phyloP scores from a whole-genome alignment of 1,140 invertebrate species.

The Drosophila truncata region DNA sequence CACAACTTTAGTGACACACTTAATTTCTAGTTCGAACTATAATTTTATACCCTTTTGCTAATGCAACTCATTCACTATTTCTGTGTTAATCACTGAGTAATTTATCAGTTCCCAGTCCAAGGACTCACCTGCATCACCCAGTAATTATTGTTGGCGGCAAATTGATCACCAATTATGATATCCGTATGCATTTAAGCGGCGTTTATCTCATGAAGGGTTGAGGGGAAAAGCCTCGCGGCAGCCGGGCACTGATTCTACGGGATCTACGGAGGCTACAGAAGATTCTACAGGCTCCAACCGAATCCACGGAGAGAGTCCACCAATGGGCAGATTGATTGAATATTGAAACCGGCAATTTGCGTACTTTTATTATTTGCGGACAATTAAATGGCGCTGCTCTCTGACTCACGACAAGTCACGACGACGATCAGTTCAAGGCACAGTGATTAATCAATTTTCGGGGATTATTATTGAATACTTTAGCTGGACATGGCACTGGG shows the following conservation, averaged over 20 bases:
- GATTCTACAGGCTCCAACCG: slow-evolving; percentile 9
- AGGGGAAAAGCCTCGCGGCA: slow-evolving; percentile 30
- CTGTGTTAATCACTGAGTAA: not conserved
- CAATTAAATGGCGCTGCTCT: slow-evolving; percentile 47
- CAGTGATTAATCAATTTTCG: slow-evolving; percentile 46
- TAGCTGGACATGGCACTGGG: slow-evolving; percentile 48
- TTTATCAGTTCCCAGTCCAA: slow-evolving; percentile 1
- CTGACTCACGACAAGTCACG: slow-evolving; percentile 56
- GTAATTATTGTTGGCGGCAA: slow-evolving; percentile 84
- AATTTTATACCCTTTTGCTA: not conserved
- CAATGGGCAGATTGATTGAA: slow-evolving; percentile 3
- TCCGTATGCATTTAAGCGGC: slow-evolving; percentile 85
- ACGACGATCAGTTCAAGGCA: slow-evolving; percentile 70
- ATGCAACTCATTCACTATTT: not conserved
- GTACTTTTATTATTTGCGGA: slow-evolving; percentile 37
- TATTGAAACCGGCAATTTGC: slow-evolving; percentile 36
- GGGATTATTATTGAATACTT: slow-evolving; percentile 52
- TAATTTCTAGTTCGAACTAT: not conserved
- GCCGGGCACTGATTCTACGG: slow-evolving; percentile 13
- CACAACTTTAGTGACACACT: not conserved
- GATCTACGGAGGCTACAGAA: not conserved
- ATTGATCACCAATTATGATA: slow-evolving; percentile 85
- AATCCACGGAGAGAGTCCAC: not conserved
- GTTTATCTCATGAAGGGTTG: slow-evolving; percentile 61
- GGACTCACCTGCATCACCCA: slow-evolving; percentile 85